These are phyloP conservation scores for Aphelocoma coerulescens DNA, from an alignment of 2,113 vertebrate species.

Conservation along the genomic window DNA sequence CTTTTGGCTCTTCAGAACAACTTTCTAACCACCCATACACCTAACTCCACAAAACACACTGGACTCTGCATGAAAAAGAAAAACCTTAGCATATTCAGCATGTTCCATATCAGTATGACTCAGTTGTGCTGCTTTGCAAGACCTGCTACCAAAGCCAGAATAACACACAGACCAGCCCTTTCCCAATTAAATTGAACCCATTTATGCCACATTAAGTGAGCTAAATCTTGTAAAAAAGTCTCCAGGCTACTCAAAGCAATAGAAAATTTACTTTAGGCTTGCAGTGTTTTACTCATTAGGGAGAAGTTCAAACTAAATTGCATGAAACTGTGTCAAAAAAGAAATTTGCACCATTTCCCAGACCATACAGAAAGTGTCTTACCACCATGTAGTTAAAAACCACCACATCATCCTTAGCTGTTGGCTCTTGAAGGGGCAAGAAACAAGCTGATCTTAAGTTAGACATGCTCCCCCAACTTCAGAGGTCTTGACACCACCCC, in stretches of 20 bases:
- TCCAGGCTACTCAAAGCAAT: not conserved
- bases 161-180: not conserved
- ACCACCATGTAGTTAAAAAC: not conserved
- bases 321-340: not conserved
- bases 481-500: not conserved
- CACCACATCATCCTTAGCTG: not conserved
- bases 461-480: not conserved
- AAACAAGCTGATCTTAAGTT: not conserved
- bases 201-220: not conserved
- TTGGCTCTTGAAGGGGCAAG: not conserved
- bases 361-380: not conserved
- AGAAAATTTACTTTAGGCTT: not conserved
- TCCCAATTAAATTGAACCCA: not conserved
- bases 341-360: not conserved
- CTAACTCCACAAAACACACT: not conserved
- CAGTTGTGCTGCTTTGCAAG: not conserved
- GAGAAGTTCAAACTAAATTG: not conserved
- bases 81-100: not conserved
- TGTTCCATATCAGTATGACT: not conserved
- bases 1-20: not conserved
- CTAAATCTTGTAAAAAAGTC: not conserved
- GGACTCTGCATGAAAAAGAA: not conserved
- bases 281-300: not conserved
- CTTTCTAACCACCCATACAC: not conserved
- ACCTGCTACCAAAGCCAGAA: not conserved